phyloP scores from a whole-genome alignment of 2,797 vertebrate species.

The Pangasius larnaudii region DNA sequence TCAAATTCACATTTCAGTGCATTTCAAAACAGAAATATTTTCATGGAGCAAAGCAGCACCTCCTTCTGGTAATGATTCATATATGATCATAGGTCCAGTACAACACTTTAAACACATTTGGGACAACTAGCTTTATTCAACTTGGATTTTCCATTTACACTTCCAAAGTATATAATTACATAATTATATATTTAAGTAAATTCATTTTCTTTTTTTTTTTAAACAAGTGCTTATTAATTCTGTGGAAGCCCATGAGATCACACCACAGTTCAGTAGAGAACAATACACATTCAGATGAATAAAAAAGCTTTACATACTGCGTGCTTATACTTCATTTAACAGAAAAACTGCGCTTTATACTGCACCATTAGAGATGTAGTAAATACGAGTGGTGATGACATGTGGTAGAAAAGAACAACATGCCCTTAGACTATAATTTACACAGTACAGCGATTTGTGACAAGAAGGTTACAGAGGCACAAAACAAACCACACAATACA shows the following conservation, averaged over 20 bases:
- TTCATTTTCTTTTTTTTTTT: not conserved
- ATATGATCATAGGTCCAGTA: no score
- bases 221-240: not conserved
- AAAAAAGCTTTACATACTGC: not conserved
- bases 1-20: not conserved
- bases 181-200: not conserved
- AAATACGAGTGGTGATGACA: not conserved
- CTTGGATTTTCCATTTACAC: not conserved
- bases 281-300: not conserved
- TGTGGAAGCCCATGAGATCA: not conserved
- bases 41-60: not conserved
- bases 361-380: not conserved
- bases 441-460: not conserved
- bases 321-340: not conserved
- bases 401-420: not conserved
- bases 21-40: not conserved
- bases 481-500: not conserved
- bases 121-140: conserved; percentile 17
- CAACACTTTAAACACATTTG: not conserved
- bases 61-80: not conserved
- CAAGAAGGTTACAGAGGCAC: not conserved
- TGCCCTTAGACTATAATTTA: not conserved
- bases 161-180: not conserved
- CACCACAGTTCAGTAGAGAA: conserved; percentile 2
- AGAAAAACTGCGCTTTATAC: not conserved